Base-by-base conservation (phyloP, 2,797 vertebrate species). In the Pogoniulus pusillus region DNA sequence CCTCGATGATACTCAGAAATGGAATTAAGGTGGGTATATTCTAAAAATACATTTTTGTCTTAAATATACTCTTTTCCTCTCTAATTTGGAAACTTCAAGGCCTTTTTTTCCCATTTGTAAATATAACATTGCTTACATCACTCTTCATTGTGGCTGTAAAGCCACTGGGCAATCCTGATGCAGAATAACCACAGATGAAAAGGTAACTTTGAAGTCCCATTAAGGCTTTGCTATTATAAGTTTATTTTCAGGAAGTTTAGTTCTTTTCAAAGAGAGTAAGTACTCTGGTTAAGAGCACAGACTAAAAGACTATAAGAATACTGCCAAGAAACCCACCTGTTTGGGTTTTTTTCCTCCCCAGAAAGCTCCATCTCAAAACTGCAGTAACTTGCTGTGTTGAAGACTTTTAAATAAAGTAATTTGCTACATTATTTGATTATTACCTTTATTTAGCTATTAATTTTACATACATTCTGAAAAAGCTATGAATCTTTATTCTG, bases 191-290 rank as follows among this genome's bases (percentile, higher is more conserved):
- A 37, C 27, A 60, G n/a, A 74, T 62, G 41, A 85, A 93, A 77
- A 89, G 75, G n/a, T 19, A 89, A 32, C 37, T 59, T 30, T 80
- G 55, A 82, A 90, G 37, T 49, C 30, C 30, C 37, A 71, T 62
- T 80, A 63, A 78, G 22, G 22, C 84, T 90, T 72, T 88, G 55
- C 55, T 82, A 47, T n/a, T 68, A 12, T 11, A 58, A 76, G 39
- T 3, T 26, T 65, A 87, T 89, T 87, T 89, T 63, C 63, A 94
- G 85, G 82, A 86, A 80, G 62, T 34, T 79, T 82, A 45, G 27
- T 32, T 39, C 59, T 80, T 84, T 47, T 49, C n/a, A 49, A 64
- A 84, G n/a, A 86, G 18, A 71, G n/a, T 47, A 77, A 76, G 34
- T 68, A 39, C 59, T 87, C 53, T 59, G 57, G 66, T 10, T 32